Evolutionary conservation across 2,113 vertebrate genomes (phyloP).

Genomic region (Tyrannus savana): DNA sequence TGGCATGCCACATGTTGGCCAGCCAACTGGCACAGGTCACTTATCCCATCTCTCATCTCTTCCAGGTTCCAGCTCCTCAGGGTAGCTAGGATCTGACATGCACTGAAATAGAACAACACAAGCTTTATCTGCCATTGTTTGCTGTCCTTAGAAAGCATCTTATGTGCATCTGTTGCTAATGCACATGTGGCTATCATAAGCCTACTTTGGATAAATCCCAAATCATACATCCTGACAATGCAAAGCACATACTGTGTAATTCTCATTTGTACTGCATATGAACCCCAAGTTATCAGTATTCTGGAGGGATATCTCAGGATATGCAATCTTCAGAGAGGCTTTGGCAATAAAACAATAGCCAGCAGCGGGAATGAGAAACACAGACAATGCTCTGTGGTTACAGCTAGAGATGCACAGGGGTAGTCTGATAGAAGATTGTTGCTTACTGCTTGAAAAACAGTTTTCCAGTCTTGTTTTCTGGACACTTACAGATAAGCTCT

Average conservation of each 20-base stretch:
- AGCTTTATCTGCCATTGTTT: background rate
- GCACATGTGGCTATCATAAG: background rate
- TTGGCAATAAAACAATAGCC: slow-evolving; percentile 5
- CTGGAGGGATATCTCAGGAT: background rate
- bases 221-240: background rate
- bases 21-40: background rate
- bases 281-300: background rate
- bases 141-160: background rate
- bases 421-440: background rate
- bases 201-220: background rate
- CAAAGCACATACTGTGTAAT: background rate
- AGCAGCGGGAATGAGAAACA: background rate
- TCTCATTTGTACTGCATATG: background rate
- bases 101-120: background rate
- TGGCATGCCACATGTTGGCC: background rate
- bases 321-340: background rate
- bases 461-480: background rate
- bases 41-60: background rate
- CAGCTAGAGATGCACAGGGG: background rate
- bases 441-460: background rate
- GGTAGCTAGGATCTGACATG: background rate
- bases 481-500: background rate
- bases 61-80: background rate
- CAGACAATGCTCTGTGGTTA: background rate
- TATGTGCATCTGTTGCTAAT: background rate